Conservation (phyloP, 2,797 vertebrate species). For the Passerculus sandwichensis region DNA sequence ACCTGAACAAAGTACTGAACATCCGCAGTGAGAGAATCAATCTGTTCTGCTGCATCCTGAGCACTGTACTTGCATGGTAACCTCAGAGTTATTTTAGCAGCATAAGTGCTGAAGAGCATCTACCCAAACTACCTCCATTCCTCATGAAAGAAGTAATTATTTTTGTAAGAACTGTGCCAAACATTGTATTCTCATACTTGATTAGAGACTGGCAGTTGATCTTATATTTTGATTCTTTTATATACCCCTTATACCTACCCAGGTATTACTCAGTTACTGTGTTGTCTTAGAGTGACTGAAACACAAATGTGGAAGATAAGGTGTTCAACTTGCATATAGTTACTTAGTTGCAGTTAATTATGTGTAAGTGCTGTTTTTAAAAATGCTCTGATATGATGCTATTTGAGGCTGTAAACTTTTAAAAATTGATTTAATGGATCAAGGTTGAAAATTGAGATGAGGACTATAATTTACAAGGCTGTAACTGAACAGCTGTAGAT, state of each 20-base stretch:
- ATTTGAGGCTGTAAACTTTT: not conserved
- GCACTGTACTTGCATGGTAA: not conserved
- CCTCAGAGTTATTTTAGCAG: not conserved
- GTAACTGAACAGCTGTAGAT: not conserved
- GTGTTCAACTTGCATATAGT: not conserved
- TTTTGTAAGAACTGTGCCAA: not conserved
- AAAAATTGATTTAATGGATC: not conserved
- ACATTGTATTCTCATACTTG: not conserved
- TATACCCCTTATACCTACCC: not conserved
- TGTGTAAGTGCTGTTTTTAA: not conserved
- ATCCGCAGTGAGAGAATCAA: not conserved
- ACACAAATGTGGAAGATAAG: not conserved
- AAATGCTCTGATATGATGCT: not conserved
- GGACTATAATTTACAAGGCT: not conserved
- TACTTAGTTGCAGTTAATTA: not conserved
- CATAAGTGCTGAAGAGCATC: not conserved
- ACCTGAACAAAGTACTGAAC: not conserved
- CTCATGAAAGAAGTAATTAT: not conserved
- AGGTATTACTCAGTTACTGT: not conserved
- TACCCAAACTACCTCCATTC: not conserved
- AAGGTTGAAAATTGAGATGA: not conserved
- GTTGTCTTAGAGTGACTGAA: not conserved
- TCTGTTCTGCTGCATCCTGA: conserved; percentile 29
- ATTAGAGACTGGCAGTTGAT: not conserved
- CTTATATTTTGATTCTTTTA: not conserved